Evolutionary conservation across 2,113 vertebrate species (phyloP).

Genomic region (Toxotes chatareus): DNA sequence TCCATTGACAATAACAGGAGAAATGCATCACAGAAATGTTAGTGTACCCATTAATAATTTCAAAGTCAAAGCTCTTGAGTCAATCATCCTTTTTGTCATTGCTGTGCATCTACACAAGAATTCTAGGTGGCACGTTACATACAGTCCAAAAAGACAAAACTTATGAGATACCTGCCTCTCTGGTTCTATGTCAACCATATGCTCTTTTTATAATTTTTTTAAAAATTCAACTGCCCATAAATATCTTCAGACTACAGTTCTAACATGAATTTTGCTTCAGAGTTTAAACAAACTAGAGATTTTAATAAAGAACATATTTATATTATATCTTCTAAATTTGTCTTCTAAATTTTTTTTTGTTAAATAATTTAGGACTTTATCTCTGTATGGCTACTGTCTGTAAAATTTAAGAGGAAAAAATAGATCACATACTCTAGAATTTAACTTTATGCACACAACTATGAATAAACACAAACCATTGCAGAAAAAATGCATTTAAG

Average conservation of each 20-base stretch:
- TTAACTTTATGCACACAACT: constrained; percentile 56
- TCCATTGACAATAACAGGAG: background rate
- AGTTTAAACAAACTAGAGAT: constrained; percentile 19
- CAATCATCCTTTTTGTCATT: background rate
- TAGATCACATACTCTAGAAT: constrained; percentile 53
- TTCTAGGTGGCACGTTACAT: background rate
- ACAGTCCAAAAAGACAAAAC: background rate
- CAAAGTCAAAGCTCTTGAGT: constrained; percentile 11
- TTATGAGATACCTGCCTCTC: background rate
- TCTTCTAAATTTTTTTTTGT: constrained; percentile 38
- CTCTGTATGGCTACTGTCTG: constrained; percentile 53
- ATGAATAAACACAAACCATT: constrained; percentile 60
- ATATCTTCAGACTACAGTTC: constrained; percentile 16
- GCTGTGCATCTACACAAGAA: constrained; percentile 20
- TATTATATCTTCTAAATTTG: constrained; percentile 44
- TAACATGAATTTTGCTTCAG: constrained; percentile 31
- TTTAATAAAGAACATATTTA: constrained; percentile 27
- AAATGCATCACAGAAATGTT: constrained; percentile 1
- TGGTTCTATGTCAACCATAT: background rate
- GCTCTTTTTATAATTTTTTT: background rate
- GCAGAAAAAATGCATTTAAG: constrained; percentile 29
- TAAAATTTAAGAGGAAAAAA: constrained; percentile 45
- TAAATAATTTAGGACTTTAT: constrained; percentile 54
- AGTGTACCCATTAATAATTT: background rate
- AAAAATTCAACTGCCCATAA: background rate